A percentile compares a stretch with the other conserved stretches of the same genome.
These are phyloP conservation scores for Otus sunia DNA, from an alignment of 2,113 vertebrate genomes.

Conservation along the genomic window DNA sequence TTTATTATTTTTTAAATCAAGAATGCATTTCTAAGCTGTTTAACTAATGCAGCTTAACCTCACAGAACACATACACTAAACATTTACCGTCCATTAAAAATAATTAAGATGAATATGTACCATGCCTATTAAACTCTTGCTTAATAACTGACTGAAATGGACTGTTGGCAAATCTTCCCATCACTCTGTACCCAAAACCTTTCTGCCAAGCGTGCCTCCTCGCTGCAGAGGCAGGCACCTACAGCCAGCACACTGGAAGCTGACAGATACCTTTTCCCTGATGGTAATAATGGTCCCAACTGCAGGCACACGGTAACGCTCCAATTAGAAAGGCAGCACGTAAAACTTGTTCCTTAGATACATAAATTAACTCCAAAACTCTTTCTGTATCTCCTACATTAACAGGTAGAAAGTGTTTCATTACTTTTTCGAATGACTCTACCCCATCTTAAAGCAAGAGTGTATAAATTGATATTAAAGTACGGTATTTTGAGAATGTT, in stretches of 20 bases:
- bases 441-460: conserved; percentile 65
- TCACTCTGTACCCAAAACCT: background rate
- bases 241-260: background rate
- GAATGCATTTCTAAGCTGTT: background rate
- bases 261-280: background rate
- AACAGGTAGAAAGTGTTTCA: conserved; percentile 71
- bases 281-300: background rate
- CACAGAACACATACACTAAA: background rate
- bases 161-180: background rate
- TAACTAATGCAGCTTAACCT: background rate
- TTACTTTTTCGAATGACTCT: conserved; percentile 46
- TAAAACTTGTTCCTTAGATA: background rate
- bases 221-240: background rate
- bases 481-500: conserved; percentile 87
- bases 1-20: background rate
- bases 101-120: background rate
- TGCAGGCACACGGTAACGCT: background rate
- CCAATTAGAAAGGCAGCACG: background rate
- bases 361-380: conserved; percentile 35
- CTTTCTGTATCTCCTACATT: conserved; percentile 36
- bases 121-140: background rate
- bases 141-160: background rate
- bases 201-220: background rate
- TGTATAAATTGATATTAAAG: conserved; percentile 84
- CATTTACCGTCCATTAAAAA: background rate